Conservation (phyloP, 2,113 vertebrate species). For the Gavia stellata region DNA sequence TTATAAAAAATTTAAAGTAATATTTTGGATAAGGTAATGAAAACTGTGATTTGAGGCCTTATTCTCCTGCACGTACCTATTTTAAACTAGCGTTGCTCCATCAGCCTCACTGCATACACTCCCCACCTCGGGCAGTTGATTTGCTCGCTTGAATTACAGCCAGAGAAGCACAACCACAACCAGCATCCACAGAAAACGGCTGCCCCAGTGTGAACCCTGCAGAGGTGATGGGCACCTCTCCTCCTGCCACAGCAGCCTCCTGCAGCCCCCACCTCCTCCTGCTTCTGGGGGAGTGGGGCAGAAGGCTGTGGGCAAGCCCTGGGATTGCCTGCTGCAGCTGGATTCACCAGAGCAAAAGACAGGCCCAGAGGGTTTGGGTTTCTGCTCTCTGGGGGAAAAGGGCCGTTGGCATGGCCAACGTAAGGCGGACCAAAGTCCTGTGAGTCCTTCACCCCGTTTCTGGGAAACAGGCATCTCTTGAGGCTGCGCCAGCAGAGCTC, state of each 20-base stretch:
- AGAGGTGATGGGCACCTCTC: rapidly evolving
- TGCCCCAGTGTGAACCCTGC: rapidly evolving
- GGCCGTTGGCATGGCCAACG: rapidly evolving
- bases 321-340: background rate
- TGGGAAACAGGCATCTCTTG: background rate
- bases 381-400: background rate
- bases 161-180: background rate
- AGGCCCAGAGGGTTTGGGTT: background rate
- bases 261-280: rapidly evolving
- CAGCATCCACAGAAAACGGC: background rate
- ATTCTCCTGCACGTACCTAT: background rate
- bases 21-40: background rate
- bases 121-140: background rate
- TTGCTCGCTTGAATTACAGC: background rate
- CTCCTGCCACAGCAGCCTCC: rapidly evolving
- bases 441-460: background rate
- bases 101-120: background rate
- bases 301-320: background rate
- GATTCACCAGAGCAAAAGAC: background rate
- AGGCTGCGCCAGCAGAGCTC: background rate
- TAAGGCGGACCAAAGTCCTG: background rate
- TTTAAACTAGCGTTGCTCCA: background rate
- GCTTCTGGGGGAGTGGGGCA: background rate
- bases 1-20: background rate
- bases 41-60: background rate